Percentiles rank a stretch among this genome's conserved stretches.
Evolutionary conservation across 2,113 vertebrate species (phyloP).

Genomic region (Dinomys branickii): DNA sequence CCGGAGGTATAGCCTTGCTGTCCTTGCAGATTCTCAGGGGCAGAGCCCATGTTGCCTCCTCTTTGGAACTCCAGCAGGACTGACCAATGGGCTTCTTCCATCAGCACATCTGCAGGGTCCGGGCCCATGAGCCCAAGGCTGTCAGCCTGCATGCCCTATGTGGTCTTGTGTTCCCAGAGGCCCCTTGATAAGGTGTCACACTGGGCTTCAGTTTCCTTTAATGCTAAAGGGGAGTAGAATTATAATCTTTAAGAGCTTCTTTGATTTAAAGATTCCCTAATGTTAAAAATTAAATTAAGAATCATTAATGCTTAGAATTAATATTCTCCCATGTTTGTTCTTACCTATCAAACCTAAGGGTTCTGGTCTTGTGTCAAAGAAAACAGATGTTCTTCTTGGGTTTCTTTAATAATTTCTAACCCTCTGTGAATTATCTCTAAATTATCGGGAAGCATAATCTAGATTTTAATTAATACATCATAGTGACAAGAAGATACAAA

Average conservation of each 20-base stretch:
- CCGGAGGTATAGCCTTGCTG: background rate
- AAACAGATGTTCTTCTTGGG: background rate
- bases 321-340: background rate
- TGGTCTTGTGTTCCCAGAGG: background rate
- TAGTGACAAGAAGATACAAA: background rate
- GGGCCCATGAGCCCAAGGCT: background rate
- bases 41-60: fast-evolving
- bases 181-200: background rate
- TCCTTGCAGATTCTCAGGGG: background rate
- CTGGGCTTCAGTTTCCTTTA: background rate
- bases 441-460: constrained; percentile 1
- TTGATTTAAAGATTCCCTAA: background rate
- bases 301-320: background rate
- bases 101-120: fast-evolving
- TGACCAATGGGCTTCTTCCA: fast-evolving
- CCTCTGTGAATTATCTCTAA: background rate
- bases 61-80: background rate
- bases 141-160: no score
- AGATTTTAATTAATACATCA: background rate
- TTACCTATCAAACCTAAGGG: background rate
- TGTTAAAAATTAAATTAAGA: background rate
- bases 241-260: background rate
- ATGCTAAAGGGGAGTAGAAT: background rate
- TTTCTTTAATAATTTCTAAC: constrained; percentile 9
- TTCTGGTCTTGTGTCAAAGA: background rate